These are phyloP conservation scores for Polymixis lichenea DNA, from an alignment of 2,888 invertebrate genomes.

Conservation along the genomic window DNA sequence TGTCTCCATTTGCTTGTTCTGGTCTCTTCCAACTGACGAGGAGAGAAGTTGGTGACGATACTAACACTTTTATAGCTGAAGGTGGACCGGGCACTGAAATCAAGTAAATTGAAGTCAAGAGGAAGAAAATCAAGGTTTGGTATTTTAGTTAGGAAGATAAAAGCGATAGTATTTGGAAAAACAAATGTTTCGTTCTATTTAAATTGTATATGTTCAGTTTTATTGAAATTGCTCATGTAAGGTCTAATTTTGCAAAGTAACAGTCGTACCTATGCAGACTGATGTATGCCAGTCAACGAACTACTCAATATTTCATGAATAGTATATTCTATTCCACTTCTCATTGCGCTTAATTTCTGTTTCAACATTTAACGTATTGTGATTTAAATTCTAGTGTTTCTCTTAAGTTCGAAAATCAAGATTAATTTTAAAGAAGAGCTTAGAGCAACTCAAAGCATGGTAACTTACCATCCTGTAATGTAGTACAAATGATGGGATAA, in stretches of 20 bases:
- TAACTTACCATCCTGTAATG: constrained; percentile 94
- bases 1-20: constrained; percentile 94
- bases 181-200: background rate
- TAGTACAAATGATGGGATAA: constrained; percentile 93
- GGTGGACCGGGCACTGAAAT: constrained; percentile 95
- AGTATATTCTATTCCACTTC: background rate
- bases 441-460: background rate
- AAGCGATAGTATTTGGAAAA: background rate
- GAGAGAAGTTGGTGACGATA: constrained; percentile 94
- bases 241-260: background rate
- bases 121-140: background rate
- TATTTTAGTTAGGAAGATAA: background rate
- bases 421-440: background rate
- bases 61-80: constrained; percentile 95
- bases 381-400: background rate
- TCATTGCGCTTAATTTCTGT: background rate
- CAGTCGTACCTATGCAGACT: background rate
- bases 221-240: background rate
- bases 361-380: no score
- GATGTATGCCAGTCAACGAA: background rate
- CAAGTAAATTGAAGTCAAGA: background rate
- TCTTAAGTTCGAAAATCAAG: background rate
- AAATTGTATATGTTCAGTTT: background rate
- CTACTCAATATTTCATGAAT: background rate
- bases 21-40: constrained; percentile 96